phyloP scores from a whole-genome alignment of 2,113 vertebrate species.

The Tyto alba region DNA sequence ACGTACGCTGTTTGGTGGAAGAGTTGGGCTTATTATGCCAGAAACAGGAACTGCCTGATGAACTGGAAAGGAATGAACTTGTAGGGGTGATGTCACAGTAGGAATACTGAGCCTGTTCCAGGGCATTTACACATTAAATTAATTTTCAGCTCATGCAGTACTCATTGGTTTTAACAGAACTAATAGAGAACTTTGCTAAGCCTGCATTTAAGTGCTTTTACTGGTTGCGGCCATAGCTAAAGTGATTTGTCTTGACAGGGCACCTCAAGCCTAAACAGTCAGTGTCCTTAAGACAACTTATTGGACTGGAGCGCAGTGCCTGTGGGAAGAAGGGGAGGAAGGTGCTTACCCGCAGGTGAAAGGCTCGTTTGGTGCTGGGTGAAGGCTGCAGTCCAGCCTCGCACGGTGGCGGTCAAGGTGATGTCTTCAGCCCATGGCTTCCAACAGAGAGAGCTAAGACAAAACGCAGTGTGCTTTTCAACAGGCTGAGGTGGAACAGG shows the following conservation, averaged over 20 bases:
- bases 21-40: fast-evolving
- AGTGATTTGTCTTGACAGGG: not conserved
- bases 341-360: not conserved
- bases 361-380: fast-evolving
- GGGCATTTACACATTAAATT: not conserved
- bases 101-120: not conserved
- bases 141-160: not conserved
- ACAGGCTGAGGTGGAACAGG: not conserved
- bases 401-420: fast-evolving
- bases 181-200: not conserved
- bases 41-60: not conserved
- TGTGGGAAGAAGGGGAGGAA: not conserved
- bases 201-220: not conserved
- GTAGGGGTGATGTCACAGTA: not conserved
- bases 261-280: not conserved
- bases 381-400: not conserved
- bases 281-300: not conserved
- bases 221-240: not conserved
- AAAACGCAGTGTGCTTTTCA: not conserved
- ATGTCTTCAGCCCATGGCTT: not conserved
- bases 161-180: not conserved
- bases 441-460: not conserved
- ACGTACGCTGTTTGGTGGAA: not conserved
- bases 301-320: not conserved
- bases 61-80: not conserved